Base-by-base conservation (phyloP, 2,113 vertebrate genomes). In the Cettia cetti region DNA sequence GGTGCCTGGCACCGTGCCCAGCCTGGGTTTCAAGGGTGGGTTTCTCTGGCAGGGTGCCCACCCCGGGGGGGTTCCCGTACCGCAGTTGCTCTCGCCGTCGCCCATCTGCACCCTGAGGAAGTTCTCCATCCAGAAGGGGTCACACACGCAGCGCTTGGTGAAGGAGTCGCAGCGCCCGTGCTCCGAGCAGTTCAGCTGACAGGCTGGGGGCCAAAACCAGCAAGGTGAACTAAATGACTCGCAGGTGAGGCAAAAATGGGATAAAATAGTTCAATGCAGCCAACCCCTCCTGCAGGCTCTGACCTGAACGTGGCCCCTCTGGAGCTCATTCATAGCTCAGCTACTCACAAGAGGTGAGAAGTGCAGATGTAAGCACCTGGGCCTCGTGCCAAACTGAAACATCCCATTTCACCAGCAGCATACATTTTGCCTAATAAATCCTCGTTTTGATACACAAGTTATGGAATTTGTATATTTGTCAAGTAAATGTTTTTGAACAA, bases 121-220 rank as follows among this genome's bases (percentile, higher is more conserved):
- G 95, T 99, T 99, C 98, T 99, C 99, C 99, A 99, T 99, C 99
- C 99, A 99, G 95, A 99, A 99, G 0, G 99, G 99, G 71, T 99
- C 99, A 16, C 99, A 99, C 95, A 99, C 76, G 6, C 99, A 99
- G 60, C 98, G 98, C 42, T 99, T 99, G 47, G 99, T 99, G 97
- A 99, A 99, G 2, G 99, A 98, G 92, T 99, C 98, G 3, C 99
- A 99, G 89, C 98, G 99, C 2, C 99, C 99, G 5, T 99, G 99
- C 86, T 98, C 96, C 0, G 99, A 99, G 97, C 99, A 99, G 98
- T 99, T 99, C 84, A 99, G 92, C 98, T 99, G 99, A 95, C 99
- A 99, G 1, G 99, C 99, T 99, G 86, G 71, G 35, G 87, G 92
- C 18, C 89, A 68, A 90, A 95, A 91, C 21, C 86, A 94, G 84